Percentiles rank a stretch among this genome's conserved stretches.
Evolutionary conservation across 2,797 vertebrate species (phyloP).

Genomic region (Pseudomugil gertrudae): DNA sequence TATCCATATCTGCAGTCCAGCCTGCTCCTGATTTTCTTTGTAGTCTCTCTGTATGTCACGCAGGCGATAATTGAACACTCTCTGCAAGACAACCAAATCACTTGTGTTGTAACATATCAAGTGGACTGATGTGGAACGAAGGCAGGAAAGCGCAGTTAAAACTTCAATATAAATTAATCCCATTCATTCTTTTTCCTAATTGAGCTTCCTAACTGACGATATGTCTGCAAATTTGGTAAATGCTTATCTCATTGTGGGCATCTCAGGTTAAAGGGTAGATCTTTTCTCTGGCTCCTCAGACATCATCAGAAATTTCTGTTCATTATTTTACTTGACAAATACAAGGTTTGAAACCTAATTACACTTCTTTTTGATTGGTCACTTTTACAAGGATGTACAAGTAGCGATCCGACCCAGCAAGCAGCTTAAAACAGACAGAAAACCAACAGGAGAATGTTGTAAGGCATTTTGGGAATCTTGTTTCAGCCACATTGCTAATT

Average conservation of each 20-base stretch:
- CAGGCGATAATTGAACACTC: conserved; percentile 74
- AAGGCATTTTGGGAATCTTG: too few species aligned
- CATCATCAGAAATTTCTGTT: too few species aligned
- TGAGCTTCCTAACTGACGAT: conserved; percentile 28
- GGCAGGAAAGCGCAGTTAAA: conserved; percentile 57
- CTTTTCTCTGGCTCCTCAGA: too few species aligned
- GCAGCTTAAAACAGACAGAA: too few species aligned
- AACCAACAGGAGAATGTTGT: too few species aligned
- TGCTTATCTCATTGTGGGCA: conserved; percentile 46
- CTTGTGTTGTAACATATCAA: conserved; percentile 73
- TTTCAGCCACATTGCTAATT: neutral
- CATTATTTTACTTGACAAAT: too few species aligned
- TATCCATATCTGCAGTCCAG: conserved; percentile 68
- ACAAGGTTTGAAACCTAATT: too few species aligned
- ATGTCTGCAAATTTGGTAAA: conserved; percentile 45
- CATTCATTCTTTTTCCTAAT: conserved; percentile 36
- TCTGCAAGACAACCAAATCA: conserved; percentile 70
- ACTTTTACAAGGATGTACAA: neutral
- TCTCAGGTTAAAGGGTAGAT: conserved; percentile 35
- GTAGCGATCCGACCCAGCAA: too few species aligned
- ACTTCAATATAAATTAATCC: conserved; percentile 40
- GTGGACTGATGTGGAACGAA: conserved; percentile 59
- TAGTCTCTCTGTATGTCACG: conserved; percentile 63
- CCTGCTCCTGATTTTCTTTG: conserved; percentile 59
- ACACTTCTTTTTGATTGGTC: neutral